Percentiles rank a stretch among this genome's conserved stretches.
These are phyloP conservation scores for Rousettus leschenaultii DNA, from an alignment of 2,113 vertebrate genomes.

Conservation along the genomic window DNA sequence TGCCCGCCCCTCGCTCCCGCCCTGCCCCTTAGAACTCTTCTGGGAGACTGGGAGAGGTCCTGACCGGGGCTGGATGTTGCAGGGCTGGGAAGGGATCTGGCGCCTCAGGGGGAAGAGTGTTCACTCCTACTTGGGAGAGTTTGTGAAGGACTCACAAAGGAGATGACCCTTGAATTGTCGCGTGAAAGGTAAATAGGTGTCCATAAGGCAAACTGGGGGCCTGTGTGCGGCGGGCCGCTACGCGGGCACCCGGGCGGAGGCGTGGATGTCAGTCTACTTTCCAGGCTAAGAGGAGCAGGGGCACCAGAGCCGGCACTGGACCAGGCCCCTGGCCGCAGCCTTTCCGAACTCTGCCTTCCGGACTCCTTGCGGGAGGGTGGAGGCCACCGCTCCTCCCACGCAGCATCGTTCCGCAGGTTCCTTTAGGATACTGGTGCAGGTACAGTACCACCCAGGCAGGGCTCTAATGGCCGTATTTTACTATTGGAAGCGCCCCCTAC, in stretches of 20 bases:
- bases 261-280: not conserved
- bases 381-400: not conserved
- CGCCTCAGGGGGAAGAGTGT: not conserved
- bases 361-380: no score
- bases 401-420: not conserved
- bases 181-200: not conserved
- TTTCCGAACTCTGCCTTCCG: no score
- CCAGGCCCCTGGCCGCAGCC: no score
- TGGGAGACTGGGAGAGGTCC: no score
- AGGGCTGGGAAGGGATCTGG: not conserved
- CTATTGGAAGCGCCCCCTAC: no score
- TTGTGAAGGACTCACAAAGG: not conserved
- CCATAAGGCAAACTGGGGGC: not conserved
- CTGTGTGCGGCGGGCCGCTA: no score
- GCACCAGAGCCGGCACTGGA: not conserved
- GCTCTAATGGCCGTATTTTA: not conserved
- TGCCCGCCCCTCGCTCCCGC: no score
- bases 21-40: no score
- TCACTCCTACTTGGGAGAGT: not conserved
- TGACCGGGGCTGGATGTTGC: no score
- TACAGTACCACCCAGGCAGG: not conserved
- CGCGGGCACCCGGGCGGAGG: not conserved
- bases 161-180: not conserved
- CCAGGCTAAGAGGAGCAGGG: not conserved
- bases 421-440: not conserved